Conservation (phyloP, 2,113 vertebrate species). For the Oncorhynchus nerka region DNA sequence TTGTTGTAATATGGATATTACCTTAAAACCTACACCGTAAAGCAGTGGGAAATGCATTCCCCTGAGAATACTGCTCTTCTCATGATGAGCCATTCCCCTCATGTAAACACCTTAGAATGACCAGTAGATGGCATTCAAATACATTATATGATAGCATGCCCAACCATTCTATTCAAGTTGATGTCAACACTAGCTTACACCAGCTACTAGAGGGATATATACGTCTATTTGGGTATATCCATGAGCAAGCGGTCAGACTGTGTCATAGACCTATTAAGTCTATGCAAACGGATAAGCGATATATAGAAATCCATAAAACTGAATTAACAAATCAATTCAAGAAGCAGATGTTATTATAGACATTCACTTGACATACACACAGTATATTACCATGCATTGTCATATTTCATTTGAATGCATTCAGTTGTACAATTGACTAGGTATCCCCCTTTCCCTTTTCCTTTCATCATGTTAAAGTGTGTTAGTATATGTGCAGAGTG, state of each 20-base stretch:
- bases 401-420: too few relatives aligned
- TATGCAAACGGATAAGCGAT: too few relatives aligned
- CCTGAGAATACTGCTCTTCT: conserved; percentile 14
- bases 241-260: background rate
- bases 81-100: accelerated
- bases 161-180: background rate
- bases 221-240: background rate
- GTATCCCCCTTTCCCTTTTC: too few relatives aligned
- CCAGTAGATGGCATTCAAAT: conserved; percentile 49
- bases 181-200: background rate
- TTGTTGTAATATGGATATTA: too few relatives aligned
- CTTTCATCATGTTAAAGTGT: background rate
- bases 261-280: too few relatives aligned
- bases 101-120: conserved; percentile 16
- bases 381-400: too few relatives aligned
- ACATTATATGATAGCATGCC: background rate
- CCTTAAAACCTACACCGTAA: too few relatives aligned
- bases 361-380: too few relatives aligned
- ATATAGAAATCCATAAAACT: too few relatives aligned
- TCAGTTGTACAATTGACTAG: too few relatives aligned
- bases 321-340: too few relatives aligned
- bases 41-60: conserved; percentile 23
- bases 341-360: too few relatives aligned
- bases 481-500: conserved; percentile 10
- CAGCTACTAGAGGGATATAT: conserved; percentile 41